These are phyloP conservation scores for Pleuronectes platessa DNA, from an alignment of 2,113 vertebrate genomes.

Conservation along the genomic window DNA sequence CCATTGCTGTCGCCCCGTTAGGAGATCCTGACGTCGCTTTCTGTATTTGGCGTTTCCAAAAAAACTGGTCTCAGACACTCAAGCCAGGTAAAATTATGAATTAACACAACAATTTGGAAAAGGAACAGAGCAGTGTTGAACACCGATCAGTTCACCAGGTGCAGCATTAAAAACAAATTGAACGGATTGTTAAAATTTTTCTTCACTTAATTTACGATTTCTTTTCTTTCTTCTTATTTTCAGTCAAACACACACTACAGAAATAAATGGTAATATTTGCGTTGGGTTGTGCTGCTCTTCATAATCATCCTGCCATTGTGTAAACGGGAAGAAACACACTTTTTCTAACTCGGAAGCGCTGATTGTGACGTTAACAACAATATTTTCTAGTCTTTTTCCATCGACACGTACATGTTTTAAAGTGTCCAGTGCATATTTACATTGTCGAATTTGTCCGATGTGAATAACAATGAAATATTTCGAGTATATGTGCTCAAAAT, in stretches of 20 bases:
- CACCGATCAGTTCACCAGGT: conserved; percentile 17
- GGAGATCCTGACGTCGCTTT: conserved; percentile 29
- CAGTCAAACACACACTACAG: background rate
- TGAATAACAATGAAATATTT: background rate
- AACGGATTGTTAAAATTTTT: background rate
- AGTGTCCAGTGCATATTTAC: background rate
- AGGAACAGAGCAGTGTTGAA: conserved; percentile 1
- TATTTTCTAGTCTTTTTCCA: background rate
- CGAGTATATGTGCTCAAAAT: background rate
- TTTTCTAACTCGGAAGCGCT: background rate
- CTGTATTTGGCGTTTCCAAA: conserved; percentile 8
- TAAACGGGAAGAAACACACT: background rate
- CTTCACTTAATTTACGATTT: background rate
- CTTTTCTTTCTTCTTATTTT: too few relatives aligned
- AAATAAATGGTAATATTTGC: background rate
- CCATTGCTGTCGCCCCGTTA: conserved; percentile 35
- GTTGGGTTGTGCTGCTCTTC: background rate
- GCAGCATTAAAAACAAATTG: conserved; percentile 25
- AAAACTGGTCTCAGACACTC: conserved; percentile 13
- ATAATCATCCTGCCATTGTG: background rate
- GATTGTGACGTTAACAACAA: background rate
- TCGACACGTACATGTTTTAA: background rate
- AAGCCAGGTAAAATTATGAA: conserved; percentile 6
- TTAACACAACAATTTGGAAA: conserved; percentile 24
- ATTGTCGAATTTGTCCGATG: background rate